A percentile compares a stretch with the other conserved stretches of the same genome.
phyloP scores from a whole-genome alignment of 2,113 vertebrate genomes.

The Aptenodytes patagonicus region DNA sequence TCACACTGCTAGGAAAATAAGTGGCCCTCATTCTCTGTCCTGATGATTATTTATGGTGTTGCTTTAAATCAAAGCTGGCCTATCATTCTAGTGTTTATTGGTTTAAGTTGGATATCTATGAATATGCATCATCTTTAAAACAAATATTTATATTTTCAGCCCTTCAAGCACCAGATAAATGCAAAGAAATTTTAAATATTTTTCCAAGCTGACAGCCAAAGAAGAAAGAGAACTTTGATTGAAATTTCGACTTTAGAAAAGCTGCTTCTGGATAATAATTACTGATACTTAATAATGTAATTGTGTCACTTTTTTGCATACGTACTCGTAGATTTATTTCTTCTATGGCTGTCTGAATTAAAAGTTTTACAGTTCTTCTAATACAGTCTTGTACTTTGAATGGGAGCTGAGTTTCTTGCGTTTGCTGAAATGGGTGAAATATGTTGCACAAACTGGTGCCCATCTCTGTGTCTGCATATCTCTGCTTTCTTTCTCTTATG shows the following conservation, averaged over 20 bases:
- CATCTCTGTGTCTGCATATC: accelerated
- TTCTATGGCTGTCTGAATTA: not conserved
- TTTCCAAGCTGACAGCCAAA: not conserved
- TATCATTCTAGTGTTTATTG: not conserved
- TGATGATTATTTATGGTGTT: not conserved
- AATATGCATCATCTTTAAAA: slow-evolving; percentile 13
- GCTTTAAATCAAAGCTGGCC: not conserved
- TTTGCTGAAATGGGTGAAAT: not conserved
- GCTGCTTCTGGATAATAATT: not conserved
- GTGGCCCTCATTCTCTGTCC: not conserved
- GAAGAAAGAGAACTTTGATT: not conserved
- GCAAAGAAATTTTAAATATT: not conserved
- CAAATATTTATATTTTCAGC: not conserved
- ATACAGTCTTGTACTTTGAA: not conserved
- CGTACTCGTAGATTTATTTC: not conserved
- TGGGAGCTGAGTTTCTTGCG: not conserved
- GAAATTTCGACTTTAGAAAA: not conserved
- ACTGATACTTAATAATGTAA: not conserved
- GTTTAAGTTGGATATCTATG: not conserved
- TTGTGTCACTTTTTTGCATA: not conserved
- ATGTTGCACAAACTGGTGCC: too few species aligned
- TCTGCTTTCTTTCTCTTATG: not conserved
- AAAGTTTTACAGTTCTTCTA: not conserved
- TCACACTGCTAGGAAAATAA: accelerated
- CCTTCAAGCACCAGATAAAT: not conserved